Evolutionary conservation across 1,140 invertebrate species (phyloP), one percentile per base, ranked within the genome.

Genomic region (Formica selysi): DNA sequence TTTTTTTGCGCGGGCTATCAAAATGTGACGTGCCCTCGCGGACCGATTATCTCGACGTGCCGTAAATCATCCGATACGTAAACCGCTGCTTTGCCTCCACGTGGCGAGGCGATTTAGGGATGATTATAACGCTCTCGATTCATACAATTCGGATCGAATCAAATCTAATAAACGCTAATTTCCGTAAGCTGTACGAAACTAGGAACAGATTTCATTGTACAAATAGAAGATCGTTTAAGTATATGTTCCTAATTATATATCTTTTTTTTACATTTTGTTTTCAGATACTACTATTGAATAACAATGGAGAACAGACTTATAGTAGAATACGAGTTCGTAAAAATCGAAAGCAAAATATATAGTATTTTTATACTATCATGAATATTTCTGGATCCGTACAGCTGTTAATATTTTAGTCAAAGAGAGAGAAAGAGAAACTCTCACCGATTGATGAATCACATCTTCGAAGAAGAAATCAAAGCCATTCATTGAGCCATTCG

Each of bases 61-160:
- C 74, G 70, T 90, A 90, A 90, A 90, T 90, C 86, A 90, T 54
- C 51, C 76, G 74, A 90, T 89, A 85, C 76, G 36, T 89, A 71
- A 83, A 78, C 73, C 70, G 38, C 54, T 54, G 57, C 64, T 85
- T 85, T 64, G 59, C 62, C 62, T 89, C 73, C 86, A 90, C 73
- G 84, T 90, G 89, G 86, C 81, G 68, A 76, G n/a, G 64, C 41
- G 62, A 38, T n/a, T 73, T 80, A 68, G 29, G 64, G 22, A 48
- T 68, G 62, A 0, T 67, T 48, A 38, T 11, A 41, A 16, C 22
- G n/a, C 22, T 68, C 48, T 59, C 51, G 32, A 57, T 59, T 59
- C 19, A n/a, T 22, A 65, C 3, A 64, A 16, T 16, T 5, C 32
- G 22, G n/a, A 41, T 57, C 48, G 19, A 10, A 10, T 1, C n/a